These are phyloP conservation scores for Pomatorhinus ruficollis DNA, from an alignment of 2,113 vertebrate species.

Conservation along the genomic window DNA sequence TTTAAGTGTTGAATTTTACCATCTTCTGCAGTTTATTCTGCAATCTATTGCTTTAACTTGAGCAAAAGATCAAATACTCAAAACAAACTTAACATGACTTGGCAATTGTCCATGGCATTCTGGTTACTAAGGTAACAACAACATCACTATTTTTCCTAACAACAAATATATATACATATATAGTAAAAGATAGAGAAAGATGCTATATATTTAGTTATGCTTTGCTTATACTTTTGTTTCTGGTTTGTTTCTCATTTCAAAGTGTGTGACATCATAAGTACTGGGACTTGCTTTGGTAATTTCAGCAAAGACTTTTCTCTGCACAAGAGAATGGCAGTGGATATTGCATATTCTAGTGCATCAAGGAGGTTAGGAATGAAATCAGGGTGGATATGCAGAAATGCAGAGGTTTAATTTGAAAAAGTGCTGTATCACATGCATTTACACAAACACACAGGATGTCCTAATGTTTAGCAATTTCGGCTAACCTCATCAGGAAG, in stretches of 20 bases:
- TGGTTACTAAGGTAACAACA: conserved; percentile 55
- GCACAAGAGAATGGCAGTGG: background rate
- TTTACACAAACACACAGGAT: background rate
- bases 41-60: conserved; percentile 67
- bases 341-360: background rate
- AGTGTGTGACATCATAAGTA: conserved; percentile 76
- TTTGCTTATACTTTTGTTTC: conserved; percentile 43
- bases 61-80: conserved; percentile 68
- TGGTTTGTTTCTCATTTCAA: conserved; percentile 62
- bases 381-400: background rate
- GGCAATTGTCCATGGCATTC: conserved; percentile 80
- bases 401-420: background rate
- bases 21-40: conserved; percentile 56
- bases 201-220: conserved; percentile 42
- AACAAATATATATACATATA: conserved; percentile 47
- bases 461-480: background rate
- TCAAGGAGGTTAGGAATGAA: background rate
- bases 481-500: background rate
- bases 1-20: conserved; percentile 29
- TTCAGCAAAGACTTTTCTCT: background rate
- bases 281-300: background rate
- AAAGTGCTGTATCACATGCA: background rate
- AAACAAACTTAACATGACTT: conserved; percentile 72
- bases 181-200: conserved; percentile 35
- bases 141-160: conserved; percentile 49